These are phyloP conservation scores for Acrobasis suavella DNA, from an alignment of 2,888 invertebrate genomes.

Conservation along the genomic window DNA sequence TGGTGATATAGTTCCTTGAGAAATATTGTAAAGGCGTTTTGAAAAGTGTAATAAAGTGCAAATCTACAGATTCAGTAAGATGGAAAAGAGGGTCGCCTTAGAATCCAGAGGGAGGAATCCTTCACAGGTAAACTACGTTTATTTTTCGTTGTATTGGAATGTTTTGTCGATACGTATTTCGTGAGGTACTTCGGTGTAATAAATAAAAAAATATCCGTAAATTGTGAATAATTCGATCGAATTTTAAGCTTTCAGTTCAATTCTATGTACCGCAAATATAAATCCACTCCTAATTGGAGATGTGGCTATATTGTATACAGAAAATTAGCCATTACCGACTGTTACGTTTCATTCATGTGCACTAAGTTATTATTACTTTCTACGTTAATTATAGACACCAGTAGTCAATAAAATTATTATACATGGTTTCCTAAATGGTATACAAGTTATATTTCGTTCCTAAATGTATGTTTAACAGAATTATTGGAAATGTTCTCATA, in stretches of 20 bases:
- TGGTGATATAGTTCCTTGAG: constrained; percentile 73
- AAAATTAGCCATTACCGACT: constrained; percentile 77
- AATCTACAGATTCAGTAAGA: constrained; percentile 65
- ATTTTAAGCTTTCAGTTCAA: constrained; percentile 31
- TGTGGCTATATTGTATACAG: constrained; percentile 75
- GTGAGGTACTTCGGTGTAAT: constrained; percentile 58
- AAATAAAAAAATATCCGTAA: constrained; percentile 48
- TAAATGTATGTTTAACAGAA: constrained; percentile 39
- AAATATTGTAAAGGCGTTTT: constrained; percentile 59
- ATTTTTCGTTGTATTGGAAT: constrained; percentile 71
- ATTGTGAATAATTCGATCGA: constrained; percentile 36
- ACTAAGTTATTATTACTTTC: constrained; percentile 51
- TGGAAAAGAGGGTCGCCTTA: constrained; percentile 97
- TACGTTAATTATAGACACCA: constrained; percentile 35
- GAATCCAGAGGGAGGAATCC: constrained; percentile 96
- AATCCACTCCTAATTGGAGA: constrained; percentile 54
- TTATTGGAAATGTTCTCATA: constrained; percentile 57
- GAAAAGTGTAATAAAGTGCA: constrained; percentile 61
- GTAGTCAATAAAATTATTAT: constrained; percentile 26
- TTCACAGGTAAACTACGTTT: constrained; percentile 88
- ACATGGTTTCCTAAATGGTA: constrained; percentile 25
- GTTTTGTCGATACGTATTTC: constrained; percentile 82
- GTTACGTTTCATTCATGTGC: constrained; percentile 79
- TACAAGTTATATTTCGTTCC: constrained; percentile 28
- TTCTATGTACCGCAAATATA: constrained; percentile 33